Evolutionary conservation across 2,888 invertebrate species (phyloP), one percentile per base, ranked within the genome.

Genomic region (Corbicula japonica): DNA sequence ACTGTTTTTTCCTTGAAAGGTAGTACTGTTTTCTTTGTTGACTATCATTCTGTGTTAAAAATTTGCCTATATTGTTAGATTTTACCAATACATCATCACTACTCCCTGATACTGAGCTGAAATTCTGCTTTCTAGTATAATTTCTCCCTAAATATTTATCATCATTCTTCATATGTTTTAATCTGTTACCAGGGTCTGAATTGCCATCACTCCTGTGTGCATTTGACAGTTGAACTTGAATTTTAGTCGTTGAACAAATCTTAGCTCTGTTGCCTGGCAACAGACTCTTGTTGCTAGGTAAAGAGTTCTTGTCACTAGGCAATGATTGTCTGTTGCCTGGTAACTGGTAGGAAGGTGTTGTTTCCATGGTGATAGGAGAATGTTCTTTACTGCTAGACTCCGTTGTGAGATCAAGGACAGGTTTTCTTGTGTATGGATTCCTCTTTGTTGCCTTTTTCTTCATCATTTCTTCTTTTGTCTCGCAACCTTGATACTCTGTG

Each of bases 21-120:
- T 70, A 70, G 41, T 35, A 61, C 21, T 70, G 60, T 38, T 60
- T 70, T 12, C n/a, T 70, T 8, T 48, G 60, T 61, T 70, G 23
- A 50, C 23, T n/a, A n/a, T 18, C 50, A 50, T 26, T 15, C 23
- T 15, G 21, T 21, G 21, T 50, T 1, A 50, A 26, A 18, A 50
- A n/a, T 50, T n/a, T 50, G 50, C 4, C 26, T 5, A 50, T 26
- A 50, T 50, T 50, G 21, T 21, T 26, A 50, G 12, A 26, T 5
- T 26, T 50, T n/a, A 50, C 50, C 21, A 50, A 8, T 50, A 26
- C 50, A 10, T 12, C 50, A 50, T 8, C n/a, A 50, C 8, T 50
- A 26, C 26, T 5, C n/a, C 21, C 18, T 50, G 15, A 6, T 48
- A 48, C 4, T 6, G 4, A n/a, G 26, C n/a, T n/a, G n/a, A n/a